These are phyloP conservation scores for Cephalotes varians DNA, from an alignment of 2,888 invertebrate species.

Conservation along the genomic window DNA sequence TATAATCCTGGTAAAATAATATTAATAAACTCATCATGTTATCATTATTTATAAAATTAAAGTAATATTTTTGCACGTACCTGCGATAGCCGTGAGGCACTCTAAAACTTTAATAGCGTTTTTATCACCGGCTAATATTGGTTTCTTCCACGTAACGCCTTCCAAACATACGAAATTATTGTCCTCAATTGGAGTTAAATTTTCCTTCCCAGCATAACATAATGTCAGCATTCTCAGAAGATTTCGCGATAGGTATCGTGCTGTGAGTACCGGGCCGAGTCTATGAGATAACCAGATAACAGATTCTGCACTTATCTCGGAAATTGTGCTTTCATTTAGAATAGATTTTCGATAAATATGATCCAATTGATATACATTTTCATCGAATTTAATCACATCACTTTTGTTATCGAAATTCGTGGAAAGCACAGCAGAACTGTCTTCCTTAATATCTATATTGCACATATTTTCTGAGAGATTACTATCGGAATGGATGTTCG, in stretches of 20 bases:
- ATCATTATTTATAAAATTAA: not conserved
- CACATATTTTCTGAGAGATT: constrained; percentile 59
- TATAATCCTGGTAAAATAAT: constrained; percentile 89
- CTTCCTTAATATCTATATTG: constrained; percentile 60
- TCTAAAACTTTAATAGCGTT: constrained; percentile 95
- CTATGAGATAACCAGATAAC: constrained; percentile 97
- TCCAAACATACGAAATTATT: constrained; percentile 84
- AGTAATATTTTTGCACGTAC: constrained; percentile 83
- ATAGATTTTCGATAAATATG: constrained; percentile 68
- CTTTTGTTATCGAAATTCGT: constrained; percentile 36
- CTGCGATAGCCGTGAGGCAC: constrained; percentile 95
- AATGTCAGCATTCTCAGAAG: constrained; percentile 96
- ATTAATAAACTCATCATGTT: constrained; percentile 34
- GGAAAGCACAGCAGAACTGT: constrained; percentile 27
- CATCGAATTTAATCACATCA: constrained; percentile 42
- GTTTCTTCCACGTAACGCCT: constrained; percentile 89
- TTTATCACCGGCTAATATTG: constrained; percentile 91
- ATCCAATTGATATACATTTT: constrained; percentile 57
- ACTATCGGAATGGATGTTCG: constrained; percentile 48
- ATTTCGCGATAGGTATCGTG: constrained; percentile 95
- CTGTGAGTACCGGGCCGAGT: constrained; percentile 97
- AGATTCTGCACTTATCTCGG: constrained; percentile 95
- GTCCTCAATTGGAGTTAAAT: constrained; percentile 87
- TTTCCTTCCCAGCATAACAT: constrained; percentile 96
- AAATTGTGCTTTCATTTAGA: constrained; percentile 88